A percentile compares a stretch with the other conserved stretches of the same genome.
These are phyloP conservation scores for Carassius carassius DNA, from an alignment of 2,113 vertebrate species.

Conservation along the genomic window DNA sequence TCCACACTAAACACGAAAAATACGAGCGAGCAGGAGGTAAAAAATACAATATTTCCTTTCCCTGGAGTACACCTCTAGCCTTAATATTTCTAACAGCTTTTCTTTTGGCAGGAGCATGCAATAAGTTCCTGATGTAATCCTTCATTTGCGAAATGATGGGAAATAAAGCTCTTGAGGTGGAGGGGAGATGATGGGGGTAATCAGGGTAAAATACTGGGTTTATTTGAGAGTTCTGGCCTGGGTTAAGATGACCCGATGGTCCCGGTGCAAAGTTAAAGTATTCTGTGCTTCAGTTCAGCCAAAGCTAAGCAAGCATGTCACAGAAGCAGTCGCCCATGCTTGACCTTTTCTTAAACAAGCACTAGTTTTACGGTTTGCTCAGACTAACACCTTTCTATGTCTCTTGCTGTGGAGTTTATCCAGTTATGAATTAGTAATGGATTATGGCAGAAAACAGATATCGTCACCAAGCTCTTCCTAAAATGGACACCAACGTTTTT, in stretches of 20 bases:
- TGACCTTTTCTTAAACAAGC: conserved; percentile 2
- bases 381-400: not conserved
- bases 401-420: conserved; percentile 58
- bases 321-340: conserved; percentile 25
- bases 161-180: not conserved
- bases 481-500: conserved; percentile 53
- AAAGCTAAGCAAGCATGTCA: conserved; percentile 79
- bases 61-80: not conserved
- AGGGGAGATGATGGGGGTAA: not conserved
- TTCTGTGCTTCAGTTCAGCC: conserved; percentile 72
- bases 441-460: conserved; percentile 57
- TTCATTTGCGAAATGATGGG: not conserved
- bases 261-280: conserved; percentile 71
- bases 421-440: conserved; percentile 69
- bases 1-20: conserved; percentile 4
- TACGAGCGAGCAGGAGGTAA: not conserved
- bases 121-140: conserved; percentile 6
- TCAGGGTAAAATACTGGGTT: not conserved
- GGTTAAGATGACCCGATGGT: conserved; percentile 65
- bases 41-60: conserved; percentile 18
- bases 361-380: not conserved
- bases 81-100: conserved; percentile 3
- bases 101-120: not conserved
- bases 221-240: conserved; percentile 53
- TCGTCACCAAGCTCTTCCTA: conserved; percentile 24